Evolutionary conservation across 2,113 vertebrate genomes (phyloP).

Genomic region (Saccopteryx leptura): DNA sequence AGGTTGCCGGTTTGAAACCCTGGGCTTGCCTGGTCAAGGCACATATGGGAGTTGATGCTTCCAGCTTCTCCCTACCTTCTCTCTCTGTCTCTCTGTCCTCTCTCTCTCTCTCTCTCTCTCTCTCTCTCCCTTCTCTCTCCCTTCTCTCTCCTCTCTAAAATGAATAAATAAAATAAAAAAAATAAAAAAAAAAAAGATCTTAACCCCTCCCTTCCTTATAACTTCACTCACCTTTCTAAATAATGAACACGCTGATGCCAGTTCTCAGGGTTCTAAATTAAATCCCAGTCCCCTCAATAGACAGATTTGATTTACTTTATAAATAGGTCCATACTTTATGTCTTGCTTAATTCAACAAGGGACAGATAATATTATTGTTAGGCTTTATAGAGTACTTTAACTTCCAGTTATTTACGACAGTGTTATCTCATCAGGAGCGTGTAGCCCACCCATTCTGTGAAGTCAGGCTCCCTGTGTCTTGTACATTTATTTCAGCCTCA

Average conservation of each 20-base stretch:
- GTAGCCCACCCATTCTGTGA: not conserved
- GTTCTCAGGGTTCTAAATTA: not conserved
- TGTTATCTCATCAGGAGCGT: not conserved
- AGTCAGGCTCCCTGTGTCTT: not conserved
- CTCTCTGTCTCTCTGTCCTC: too few relatives aligned
- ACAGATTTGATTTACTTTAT: not conserved
- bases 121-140: too few relatives aligned
- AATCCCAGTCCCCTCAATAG: not conserved
- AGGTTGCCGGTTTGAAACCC: too few relatives aligned
- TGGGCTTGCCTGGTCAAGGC: too few relatives aligned
- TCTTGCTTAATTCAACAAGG: not conserved
- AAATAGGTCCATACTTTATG: not conserved
- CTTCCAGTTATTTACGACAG: not conserved
- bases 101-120: too few relatives aligned
- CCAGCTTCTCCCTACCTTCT: too few relatives aligned
- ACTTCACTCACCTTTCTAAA: not conserved
- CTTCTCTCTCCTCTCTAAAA: too few relatives aligned
- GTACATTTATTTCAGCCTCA: not conserved
- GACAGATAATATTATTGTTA: not conserved
- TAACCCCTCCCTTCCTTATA: not conserved
- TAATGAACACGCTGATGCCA: not conserved
- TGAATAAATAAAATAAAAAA: too few relatives aligned
- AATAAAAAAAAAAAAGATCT: too few relatives aligned
- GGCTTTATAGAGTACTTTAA: not conserved
- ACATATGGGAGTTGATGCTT: too few relatives aligned